These are phyloP conservation scores for Megalops cyprinoides DNA, from an alignment of 2,797 vertebrate species.

Conservation along the genomic window DNA sequence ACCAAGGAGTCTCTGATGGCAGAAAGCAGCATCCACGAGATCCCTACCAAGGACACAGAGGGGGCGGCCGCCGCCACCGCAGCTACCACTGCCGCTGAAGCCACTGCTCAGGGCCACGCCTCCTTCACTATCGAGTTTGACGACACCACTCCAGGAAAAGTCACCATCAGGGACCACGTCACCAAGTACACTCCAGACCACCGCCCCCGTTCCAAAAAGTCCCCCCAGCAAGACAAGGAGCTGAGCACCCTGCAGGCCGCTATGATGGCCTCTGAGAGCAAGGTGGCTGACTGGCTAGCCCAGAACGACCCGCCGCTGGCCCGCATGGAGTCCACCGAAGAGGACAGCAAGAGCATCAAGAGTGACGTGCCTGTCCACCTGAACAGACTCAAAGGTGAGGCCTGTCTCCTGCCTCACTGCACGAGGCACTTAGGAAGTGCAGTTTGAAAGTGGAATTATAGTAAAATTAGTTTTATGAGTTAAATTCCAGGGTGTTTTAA, in stretches of 20 bases:
- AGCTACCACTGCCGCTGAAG: slow-evolving; percentile 55
- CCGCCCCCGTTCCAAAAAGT: slow-evolving; percentile 86
- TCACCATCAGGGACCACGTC: slow-evolving; percentile 97
- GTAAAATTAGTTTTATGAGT: background rate
- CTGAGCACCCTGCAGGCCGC: slow-evolving; percentile 90
- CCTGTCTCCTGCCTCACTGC: background rate
- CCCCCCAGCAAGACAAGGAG: slow-evolving; percentile 74
- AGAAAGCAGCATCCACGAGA: slow-evolving; percentile 88
- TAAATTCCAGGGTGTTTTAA: background rate
- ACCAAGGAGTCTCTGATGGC: slow-evolving; percentile 89
- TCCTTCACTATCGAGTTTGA: slow-evolving; percentile 99
- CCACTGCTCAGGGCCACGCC: slow-evolving; percentile 84
- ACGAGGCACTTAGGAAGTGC: background rate
- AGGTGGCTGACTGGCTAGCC: slow-evolving; percentile 97
- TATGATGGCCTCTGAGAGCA: slow-evolving; percentile 96
- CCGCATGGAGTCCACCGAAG: slow-evolving; percentile 89
- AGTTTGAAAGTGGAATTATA: background rate
- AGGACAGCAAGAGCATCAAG: slow-evolving; percentile 97
- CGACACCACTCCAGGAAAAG: slow-evolving; percentile 92
- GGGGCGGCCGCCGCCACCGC: slow-evolving; percentile 64
- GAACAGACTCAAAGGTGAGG: slow-evolving; percentile 79
- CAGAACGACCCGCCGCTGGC: slow-evolving; percentile 94
- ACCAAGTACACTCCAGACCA: slow-evolving; percentile 86
- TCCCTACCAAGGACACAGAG: slow-evolving; percentile 93
- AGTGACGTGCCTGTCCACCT: slow-evolving; percentile 95